Conservation (phyloP, 2,113 vertebrate species). For the Callipepla squamata region DNA sequence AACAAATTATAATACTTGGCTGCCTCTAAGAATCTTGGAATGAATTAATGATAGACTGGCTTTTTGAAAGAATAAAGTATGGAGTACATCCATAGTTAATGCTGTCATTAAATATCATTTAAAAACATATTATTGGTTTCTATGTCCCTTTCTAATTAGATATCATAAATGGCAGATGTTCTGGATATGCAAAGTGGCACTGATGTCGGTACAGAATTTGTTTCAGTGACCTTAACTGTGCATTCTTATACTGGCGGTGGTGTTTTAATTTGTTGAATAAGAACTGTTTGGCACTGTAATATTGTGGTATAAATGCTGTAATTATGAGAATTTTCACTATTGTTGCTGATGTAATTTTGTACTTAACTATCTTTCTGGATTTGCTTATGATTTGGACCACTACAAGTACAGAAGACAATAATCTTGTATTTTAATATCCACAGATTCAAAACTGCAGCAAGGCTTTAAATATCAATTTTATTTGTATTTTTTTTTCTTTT, state of each 20-base stretch:
- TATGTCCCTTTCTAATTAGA: background rate
- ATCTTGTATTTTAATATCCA: background rate
- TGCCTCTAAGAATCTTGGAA: background rate
- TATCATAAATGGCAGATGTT: constrained; percentile 2
- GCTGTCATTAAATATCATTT: background rate
- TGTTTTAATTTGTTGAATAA: background rate
- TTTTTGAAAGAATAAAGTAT: background rate
- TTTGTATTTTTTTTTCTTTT: background rate
- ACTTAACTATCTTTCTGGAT: background rate
- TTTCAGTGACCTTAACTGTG: background rate
- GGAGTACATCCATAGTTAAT: background rate
- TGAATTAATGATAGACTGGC: background rate
- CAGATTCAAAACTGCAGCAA: background rate
- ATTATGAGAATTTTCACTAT: background rate
- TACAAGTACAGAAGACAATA: background rate
- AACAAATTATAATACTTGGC: background rate
- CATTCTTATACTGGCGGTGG: background rate
- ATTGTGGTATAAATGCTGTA: background rate
- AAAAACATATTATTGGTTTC: background rate
- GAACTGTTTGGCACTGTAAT: background rate
- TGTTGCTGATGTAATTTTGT: background rate
- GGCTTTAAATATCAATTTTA: background rate
- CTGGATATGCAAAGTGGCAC: background rate
- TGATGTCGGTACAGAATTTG: background rate
- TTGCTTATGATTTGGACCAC: background rate